phyloP scores from a whole-genome alignment of 2,888 invertebrate species.

The Octodonta nipae region DNA sequence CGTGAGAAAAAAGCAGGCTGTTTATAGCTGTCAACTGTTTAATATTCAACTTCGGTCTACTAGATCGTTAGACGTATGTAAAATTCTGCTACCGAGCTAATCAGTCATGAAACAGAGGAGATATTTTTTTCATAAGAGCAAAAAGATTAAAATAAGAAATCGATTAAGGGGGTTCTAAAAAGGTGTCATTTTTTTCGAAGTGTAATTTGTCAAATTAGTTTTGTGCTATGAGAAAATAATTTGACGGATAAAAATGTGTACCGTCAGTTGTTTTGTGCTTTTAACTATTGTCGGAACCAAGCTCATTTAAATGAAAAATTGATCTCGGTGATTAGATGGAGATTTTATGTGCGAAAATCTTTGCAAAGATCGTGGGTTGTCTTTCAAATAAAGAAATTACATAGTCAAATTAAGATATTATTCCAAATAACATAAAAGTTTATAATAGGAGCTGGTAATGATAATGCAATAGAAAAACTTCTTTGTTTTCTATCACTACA shows the following conservation, averaged over 20 bases:
- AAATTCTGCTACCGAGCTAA: constrained; percentile 18
- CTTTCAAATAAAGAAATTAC: no score
- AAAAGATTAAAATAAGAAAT: constrained; percentile 24
- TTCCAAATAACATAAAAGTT: no score
- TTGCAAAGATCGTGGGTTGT: no score
- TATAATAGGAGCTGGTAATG: no score
- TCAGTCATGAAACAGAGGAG: constrained; percentile 20
- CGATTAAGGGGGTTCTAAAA: constrained; percentile 18
- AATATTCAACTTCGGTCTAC: constrained; percentile 18
- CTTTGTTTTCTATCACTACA: no score
- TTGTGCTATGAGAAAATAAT: constrained; percentile 24
- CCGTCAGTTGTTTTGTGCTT: constrained; percentile 9
- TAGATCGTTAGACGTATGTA: constrained; percentile 18
- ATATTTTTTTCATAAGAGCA: constrained; percentile 13
- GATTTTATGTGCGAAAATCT: constrained; percentile 13
- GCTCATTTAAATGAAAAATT: constrained; percentile 11
- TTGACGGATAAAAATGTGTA: constrained; percentile 21
- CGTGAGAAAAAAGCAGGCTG: constrained; percentile 30
- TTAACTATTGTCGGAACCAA: constrained; percentile 5
- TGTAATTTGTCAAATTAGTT: constrained; percentile 24
- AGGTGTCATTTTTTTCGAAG: constrained; percentile 12
- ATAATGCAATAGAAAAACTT: no score
- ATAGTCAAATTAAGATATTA: no score
- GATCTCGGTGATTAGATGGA: constrained; percentile 8
- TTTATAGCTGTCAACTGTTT: constrained; percentile 21